These are phyloP conservation scores for Enteromius argenteus DNA, from an alignment of 2,797 vertebrate species.

Conservation along the genomic window DNA sequence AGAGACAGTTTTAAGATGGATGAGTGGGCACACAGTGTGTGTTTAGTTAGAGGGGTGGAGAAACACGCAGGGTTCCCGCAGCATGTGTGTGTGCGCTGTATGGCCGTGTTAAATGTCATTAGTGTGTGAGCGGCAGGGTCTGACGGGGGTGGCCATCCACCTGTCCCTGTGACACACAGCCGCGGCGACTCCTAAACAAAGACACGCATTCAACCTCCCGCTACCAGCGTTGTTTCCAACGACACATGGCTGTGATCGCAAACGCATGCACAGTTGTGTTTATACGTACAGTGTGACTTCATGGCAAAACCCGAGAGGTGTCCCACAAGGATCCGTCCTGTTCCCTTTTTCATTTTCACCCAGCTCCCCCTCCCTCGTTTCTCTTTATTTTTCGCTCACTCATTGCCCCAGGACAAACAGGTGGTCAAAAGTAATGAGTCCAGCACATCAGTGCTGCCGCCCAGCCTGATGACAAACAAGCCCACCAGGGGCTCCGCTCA, in stretches of 20 bases:
- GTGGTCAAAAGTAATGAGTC: slow-evolving; percentile 82
- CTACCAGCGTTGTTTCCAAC: slow-evolving; percentile 67
- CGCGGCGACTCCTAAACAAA: slow-evolving; percentile 69
- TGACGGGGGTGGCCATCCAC: slow-evolving; percentile 69
- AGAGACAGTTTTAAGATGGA: slow-evolving; percentile 55
- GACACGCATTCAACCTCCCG: slow-evolving; percentile 68
- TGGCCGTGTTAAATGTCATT: slow-evolving; percentile 67
- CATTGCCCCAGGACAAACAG: slow-evolving; percentile 80
- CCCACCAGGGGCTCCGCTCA: slow-evolving; percentile 67
- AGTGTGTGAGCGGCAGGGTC: slow-evolving; percentile 53
- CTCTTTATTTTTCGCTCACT: slow-evolving; percentile 36
- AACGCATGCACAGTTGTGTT: slow-evolving; percentile 31
- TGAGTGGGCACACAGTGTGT: slow-evolving; percentile 47
- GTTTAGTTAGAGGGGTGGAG: slow-evolving; percentile 51
- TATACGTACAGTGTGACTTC: slow-evolving; percentile 47
- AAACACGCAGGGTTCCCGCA: slow-evolving; percentile 35
- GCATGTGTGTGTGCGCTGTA: slow-evolving; percentile 40
- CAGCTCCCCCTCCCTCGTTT: slow-evolving; percentile 19
- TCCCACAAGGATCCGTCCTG: slow-evolving; percentile 47
- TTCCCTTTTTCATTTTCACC: slow-evolving; percentile 43
- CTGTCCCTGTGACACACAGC: slow-evolving; percentile 66
- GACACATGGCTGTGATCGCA: slow-evolving; percentile 51
- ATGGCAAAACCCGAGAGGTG: slow-evolving; percentile 42
- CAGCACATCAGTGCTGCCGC: slow-evolving; percentile 77
- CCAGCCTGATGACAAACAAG: slow-evolving; percentile 73